Conservation (phyloP, 2,113 vertebrate genomes). For the Apodemus speciosus region DNA sequence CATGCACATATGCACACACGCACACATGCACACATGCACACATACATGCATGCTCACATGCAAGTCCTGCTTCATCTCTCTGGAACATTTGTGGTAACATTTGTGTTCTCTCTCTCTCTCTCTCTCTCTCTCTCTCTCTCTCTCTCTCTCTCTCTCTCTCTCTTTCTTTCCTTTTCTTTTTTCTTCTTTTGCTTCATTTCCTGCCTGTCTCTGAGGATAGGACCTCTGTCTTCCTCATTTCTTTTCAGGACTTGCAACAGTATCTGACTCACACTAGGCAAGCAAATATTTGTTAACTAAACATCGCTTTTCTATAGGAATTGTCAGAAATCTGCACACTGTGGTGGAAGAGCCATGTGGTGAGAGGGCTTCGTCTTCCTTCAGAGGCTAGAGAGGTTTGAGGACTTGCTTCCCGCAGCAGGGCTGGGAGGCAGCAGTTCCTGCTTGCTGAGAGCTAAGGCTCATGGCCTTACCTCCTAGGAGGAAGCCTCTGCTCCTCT, state of each 20-base stretch:
- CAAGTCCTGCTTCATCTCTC: neutral
- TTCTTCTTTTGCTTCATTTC: neutral
- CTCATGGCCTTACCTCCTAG: neutral
- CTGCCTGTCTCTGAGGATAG: constrained; percentile 31
- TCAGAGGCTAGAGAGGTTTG: neutral
- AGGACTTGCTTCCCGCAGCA: neutral
- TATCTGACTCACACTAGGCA: neutral
- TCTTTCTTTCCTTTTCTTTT: too few relatives aligned
- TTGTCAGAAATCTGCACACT: neutral
- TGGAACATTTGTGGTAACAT: neutral
- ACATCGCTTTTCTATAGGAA: constrained; percentile 11
- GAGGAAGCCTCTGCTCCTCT: neutral
- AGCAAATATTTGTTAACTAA: neutral
- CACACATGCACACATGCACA: too few relatives aligned
- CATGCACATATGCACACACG: too few relatives aligned
- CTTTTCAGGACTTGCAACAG: constrained; percentile 23
- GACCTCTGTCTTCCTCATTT: neutral
- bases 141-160: fast-evolving
- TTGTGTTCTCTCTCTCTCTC: neutral
- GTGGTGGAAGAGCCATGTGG: neutral
- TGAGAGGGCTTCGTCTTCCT: neutral
- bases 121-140: too few relatives aligned
- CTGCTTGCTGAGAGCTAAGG: neutral
- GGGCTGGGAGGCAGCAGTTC: neutral
- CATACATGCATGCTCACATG: too few relatives aligned